Percentiles rank a stretch among this genome's conserved stretches.
Conservation (phyloP, 1,140 invertebrate species). For the Cotesia glomerata region DNA sequence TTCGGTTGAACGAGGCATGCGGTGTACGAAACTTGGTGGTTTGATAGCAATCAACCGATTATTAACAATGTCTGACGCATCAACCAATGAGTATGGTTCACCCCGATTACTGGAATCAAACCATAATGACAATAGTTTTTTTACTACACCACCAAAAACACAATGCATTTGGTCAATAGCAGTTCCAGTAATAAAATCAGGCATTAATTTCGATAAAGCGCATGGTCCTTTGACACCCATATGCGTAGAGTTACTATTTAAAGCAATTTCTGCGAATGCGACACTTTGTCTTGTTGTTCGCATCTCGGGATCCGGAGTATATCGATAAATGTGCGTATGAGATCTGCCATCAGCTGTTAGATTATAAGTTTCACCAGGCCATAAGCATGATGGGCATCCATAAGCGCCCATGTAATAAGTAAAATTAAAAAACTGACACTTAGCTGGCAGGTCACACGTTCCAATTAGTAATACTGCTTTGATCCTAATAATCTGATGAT, state of each 20-base stretch:
- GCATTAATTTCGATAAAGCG: constrained; percentile 21
- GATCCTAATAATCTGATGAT: neutral
- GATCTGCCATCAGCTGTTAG: neutral
- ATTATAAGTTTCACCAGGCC: neutral
- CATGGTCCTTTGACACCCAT: constrained; percentile 21
- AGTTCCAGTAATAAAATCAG: constrained; percentile 28
- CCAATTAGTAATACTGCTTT: neutral
- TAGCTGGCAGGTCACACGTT: neutral
- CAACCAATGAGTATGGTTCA: constrained; percentile 15
- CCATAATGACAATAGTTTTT: constrained; percentile 22
- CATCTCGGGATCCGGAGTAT: neutral
- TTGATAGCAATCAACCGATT: constrained; percentile 24
- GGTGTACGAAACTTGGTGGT: constrained; percentile 35
- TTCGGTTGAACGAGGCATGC: constrained; percentile 28
- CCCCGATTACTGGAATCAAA: constrained; percentile 18
- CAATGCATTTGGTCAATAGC: constrained; percentile 32
- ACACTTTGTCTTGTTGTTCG: neutral
- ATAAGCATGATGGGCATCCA: neutral
- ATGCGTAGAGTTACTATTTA: neutral
- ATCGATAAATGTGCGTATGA: neutral
- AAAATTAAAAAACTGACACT: neutral
- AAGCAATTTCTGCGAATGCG: neutral
- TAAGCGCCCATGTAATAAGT: neutral
- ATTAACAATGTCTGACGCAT: constrained; percentile 18
- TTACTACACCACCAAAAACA: constrained; percentile 23